Evolutionary conservation across 2,888 invertebrate species (phyloP).

Genomic region (Nephrocerus scutellatus): DNA sequence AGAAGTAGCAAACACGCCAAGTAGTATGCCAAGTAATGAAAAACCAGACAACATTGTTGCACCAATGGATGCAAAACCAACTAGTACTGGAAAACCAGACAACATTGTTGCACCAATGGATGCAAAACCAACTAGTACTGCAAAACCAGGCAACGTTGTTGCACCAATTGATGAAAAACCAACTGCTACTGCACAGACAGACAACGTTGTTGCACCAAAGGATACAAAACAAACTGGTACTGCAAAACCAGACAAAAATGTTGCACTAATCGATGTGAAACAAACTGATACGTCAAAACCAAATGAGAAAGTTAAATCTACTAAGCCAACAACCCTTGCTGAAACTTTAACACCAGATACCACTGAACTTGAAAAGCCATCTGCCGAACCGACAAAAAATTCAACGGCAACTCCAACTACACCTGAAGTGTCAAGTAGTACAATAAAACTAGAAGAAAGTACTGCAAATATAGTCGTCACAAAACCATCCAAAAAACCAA

Average conservation of each 20-base stretch:
- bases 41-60: too few relatives aligned
- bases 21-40: too few relatives aligned
- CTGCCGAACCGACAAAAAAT: conserved; percentile 55
- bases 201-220: conserved; percentile 12
- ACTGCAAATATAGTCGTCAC: not conserved
- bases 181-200: conserved; percentile 1
- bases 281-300: conserved; percentile 27
- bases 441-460: conserved; percentile 73
- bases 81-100: too few relatives aligned
- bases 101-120: conserved; percentile 1
- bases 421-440: conserved; percentile 56
- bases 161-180: conserved; percentile 12
- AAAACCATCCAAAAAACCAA: conserved; percentile 71
- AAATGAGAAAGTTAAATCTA: conserved; percentile 16
- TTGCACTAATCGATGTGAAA: conserved; percentile 43
- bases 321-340: conserved; percentile 64
- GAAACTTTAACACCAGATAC: conserved; percentile 4
- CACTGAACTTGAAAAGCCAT: conserved; percentile 1
- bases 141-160: conserved; percentile 16
- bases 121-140: conserved; percentile 5
- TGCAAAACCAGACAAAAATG: conserved; percentile 49
- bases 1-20: too few relatives aligned
- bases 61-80: too few relatives aligned
- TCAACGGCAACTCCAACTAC: conserved; percentile 85
- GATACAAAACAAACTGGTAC: conserved; percentile 24